phyloP scores from a whole-genome alignment of 1,140 invertebrate genomes.

The Pteromalus puparum region DNA sequence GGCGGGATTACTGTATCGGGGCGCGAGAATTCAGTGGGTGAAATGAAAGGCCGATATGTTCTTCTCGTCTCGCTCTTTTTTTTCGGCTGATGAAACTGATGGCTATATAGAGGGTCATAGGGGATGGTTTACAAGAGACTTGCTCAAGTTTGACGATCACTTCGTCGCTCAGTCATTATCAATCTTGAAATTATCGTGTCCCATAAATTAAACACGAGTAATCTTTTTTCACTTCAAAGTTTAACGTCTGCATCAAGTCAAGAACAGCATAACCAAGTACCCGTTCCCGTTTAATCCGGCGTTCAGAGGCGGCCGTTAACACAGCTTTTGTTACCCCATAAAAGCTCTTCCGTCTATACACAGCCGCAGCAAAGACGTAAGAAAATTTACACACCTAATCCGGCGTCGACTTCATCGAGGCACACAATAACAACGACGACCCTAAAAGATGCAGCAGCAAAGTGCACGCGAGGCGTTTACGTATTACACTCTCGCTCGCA shows the following conservation, averaged over 20 bases:
- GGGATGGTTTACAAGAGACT: no score
- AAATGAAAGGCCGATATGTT: conserved; percentile 55
- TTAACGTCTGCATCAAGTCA: neutral
- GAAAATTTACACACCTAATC: conserved; percentile 35
- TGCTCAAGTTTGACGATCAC: no score
- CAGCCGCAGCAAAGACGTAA: neutral
- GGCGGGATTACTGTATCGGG: conserved; percentile 65
- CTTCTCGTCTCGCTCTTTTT: neutral
- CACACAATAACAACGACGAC: neutral
- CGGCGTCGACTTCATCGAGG: neutral
- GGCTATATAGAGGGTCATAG: no score
- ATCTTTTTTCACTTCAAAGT: neutral
- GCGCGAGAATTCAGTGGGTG: conserved; percentile 61
- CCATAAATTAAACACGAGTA: neutral
- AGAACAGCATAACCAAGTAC: neutral
- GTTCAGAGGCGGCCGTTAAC: neutral
- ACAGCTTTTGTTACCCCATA: neutral
- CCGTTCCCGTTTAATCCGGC: neutral
- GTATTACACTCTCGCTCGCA: conserved; percentile 3
- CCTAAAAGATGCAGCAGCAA: neutral
- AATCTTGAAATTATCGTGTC: no score
- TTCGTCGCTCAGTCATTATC: no score
- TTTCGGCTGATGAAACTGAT: no score
- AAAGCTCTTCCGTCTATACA: neutral
- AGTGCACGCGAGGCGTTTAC: neutral